These are phyloP conservation scores for Valencia hispanica DNA, from an alignment of 2,797 vertebrate species.

Conservation along the genomic window DNA sequence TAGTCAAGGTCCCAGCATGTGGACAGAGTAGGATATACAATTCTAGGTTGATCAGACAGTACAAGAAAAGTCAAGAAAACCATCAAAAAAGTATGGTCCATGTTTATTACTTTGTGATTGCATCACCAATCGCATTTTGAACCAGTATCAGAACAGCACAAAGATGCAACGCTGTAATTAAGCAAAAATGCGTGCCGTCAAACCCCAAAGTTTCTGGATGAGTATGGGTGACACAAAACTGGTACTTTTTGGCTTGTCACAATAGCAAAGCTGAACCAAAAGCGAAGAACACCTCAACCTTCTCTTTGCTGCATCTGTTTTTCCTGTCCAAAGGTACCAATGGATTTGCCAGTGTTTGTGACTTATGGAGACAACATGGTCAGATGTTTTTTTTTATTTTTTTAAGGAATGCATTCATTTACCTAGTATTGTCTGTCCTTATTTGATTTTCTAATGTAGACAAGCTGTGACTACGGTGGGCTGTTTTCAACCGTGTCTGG, in stretches of 20 bases:
- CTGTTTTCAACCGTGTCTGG: constrained; percentile 27
- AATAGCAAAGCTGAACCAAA: no score
- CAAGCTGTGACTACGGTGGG: constrained; percentile 26
- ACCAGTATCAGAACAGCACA: background rate
- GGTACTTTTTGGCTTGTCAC: background rate
- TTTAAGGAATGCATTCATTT: background rate
- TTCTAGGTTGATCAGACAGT: no score
- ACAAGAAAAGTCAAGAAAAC: no score
- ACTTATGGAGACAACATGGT: background rate
- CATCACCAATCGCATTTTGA: background rate
- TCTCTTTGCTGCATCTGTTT: background rate
- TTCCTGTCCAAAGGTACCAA: background rate
- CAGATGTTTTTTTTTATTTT: background rate
- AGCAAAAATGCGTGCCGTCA: background rate
- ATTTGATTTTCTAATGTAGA: constrained; percentile 5
- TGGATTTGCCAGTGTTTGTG: background rate
- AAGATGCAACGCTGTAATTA: background rate
- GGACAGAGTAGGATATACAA: no score
- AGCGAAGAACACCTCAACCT: background rate
- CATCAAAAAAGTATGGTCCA: background rate
- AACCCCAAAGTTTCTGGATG: background rate
- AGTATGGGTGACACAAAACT: background rate
- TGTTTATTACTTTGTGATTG: background rate
- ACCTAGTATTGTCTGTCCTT: background rate
- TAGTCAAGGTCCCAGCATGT: no score